Evolutionary conservation across 2,888 invertebrate genomes (phyloP).

Genomic region (Papilio elwesi): DNA sequence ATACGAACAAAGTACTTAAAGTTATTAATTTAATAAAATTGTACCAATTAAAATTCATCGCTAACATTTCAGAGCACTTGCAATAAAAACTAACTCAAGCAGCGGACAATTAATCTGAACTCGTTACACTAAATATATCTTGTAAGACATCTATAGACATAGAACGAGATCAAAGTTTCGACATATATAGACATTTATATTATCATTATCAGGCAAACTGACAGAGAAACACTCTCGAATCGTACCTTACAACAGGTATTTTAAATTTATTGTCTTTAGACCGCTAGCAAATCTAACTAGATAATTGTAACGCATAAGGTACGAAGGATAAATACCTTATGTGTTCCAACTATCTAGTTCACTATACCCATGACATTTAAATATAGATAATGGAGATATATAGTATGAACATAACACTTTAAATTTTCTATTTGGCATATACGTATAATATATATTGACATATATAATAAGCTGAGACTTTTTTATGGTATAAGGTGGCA

Average conservation of each 20-base stretch:
- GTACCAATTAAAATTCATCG: no score
- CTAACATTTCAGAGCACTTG: background rate
- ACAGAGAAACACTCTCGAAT: constrained; percentile 12
- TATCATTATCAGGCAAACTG: constrained; percentile 10
- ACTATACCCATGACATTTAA: constrained; percentile 7
- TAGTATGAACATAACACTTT: no score
- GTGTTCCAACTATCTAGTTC: constrained; percentile 18
- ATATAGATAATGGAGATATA: background rate
- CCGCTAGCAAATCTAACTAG: constrained; percentile 8
- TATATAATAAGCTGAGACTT: no score
- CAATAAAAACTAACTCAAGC: background rate
- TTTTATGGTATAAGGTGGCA: no score
- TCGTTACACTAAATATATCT: constrained; percentile 4
- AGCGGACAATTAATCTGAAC: background rate
- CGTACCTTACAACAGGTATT: constrained; percentile 12
- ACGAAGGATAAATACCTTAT: constrained; percentile 33
- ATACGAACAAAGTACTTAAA: no score
- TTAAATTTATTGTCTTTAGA: constrained; percentile 30
- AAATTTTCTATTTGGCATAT: background rate
- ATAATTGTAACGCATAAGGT: constrained; percentile 23
- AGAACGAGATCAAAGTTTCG: background rate
- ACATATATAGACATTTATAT: constrained; percentile 17
- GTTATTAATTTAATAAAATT: no score
- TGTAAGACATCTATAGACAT: background rate
- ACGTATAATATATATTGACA: background rate